Conservation (phyloP, 2,797 vertebrate species). For the Botia almorhae region DNA sequence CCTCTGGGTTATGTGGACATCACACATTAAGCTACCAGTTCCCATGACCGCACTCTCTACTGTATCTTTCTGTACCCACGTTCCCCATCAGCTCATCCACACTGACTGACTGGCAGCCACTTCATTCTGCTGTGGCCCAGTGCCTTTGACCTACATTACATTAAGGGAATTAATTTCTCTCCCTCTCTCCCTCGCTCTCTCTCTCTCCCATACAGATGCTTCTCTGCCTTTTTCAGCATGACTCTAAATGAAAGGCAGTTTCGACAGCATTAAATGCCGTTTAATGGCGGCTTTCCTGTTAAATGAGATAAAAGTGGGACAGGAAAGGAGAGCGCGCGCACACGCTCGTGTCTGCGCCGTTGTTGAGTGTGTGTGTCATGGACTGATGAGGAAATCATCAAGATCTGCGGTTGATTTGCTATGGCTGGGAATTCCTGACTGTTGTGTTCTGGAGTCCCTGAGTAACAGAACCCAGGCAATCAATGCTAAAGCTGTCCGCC, state of each 20-base stretch:
- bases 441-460: not conserved
- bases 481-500: not conserved
- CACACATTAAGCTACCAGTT: not conserved
- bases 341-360: not conserved
- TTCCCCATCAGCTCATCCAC: slow-evolving; percentile 30
- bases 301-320: slow-evolving; percentile 35
- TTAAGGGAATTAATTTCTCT: slow-evolving; percentile 44
- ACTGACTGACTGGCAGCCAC: slow-evolving; percentile 41
- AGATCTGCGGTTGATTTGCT: slow-evolving; percentile 15
- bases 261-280: slow-evolving; percentile 9
- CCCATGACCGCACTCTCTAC: not conserved
- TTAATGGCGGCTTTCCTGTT: slow-evolving; percentile 25
- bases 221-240: slow-evolving; percentile 11
- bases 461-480: not conserved
- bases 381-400: not conserved
- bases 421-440: slow-evolving; percentile 18
- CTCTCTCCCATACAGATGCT: slow-evolving; percentile 42
- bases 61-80: not conserved
- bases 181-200: slow-evolving; percentile 46
- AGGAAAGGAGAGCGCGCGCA: not conserved
- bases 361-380: not conserved
- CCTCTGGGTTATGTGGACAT: not conserved
- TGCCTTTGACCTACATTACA: slow-evolving; percentile 60
- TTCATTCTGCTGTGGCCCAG: slow-evolving; percentile 43
- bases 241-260: slow-evolving; percentile 29